phyloP scores from a whole-genome alignment of 2,113 vertebrate species.

The Cavia aperea region DNA sequence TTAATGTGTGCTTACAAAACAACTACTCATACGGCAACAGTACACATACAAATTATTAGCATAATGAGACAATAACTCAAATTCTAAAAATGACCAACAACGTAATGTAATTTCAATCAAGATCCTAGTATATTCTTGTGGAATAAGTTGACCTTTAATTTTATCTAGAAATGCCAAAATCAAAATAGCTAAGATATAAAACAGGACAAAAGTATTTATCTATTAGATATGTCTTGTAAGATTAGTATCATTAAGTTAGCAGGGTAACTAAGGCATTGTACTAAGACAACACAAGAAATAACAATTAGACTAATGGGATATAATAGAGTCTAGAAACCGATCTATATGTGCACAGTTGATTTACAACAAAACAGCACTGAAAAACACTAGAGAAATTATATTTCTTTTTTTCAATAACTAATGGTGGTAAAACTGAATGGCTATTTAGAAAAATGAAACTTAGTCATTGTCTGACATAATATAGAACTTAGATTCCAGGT shows the following conservation, averaged over 20 bases:
- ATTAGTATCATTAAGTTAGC: not conserved
- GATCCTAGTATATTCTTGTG: not conserved
- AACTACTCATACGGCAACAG: not conserved
- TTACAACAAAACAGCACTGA: conserved; percentile 1
- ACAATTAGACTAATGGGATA: not conserved
- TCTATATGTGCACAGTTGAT: not conserved
- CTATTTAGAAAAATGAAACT: not conserved
- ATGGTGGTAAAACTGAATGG: not conserved
- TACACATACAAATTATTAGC: not conserved
- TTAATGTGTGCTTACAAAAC: not conserved
- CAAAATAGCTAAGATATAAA: conserved; percentile 24
- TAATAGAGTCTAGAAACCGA: not conserved
- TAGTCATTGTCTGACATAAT: not conserved
- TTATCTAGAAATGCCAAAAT: not conserved
- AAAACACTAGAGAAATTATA: not conserved
- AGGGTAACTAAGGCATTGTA: not conserved
- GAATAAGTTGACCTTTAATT: not conserved
- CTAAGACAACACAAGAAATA: not conserved
- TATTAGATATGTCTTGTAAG: not conserved
- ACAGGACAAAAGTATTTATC: not conserved
- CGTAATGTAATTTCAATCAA: not conserved
- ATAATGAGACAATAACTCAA: conserved; percentile 7
- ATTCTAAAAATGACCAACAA: not conserved
- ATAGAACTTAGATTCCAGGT: conserved; percentile 5
- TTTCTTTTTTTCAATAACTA: not conserved